Base-by-base conservation (phyloP, 2,888 invertebrate species). In the Seira sanloemensis region DNA sequence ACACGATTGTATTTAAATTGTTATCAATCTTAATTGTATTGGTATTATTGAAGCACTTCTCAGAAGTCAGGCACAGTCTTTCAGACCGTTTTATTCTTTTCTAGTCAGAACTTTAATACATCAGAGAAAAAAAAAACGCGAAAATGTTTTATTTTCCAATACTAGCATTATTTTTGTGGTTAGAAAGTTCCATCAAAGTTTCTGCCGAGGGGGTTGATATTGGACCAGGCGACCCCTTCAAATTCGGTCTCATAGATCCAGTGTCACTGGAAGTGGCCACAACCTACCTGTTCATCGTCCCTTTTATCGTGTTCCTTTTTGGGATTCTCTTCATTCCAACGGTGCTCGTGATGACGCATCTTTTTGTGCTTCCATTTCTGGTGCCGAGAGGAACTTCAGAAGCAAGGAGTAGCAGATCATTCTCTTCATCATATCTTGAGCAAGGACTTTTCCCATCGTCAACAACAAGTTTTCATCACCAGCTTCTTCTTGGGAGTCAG, bases 291-390 rank as follows among this genome's bases (percentile, higher is more conserved):
- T 82, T 86, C 21, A 78, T 88, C 7, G 67, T 84, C 12, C 88
- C 88, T 0, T 46, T 87, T 2, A 67, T 88, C 0, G 78, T 88
- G 1, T 84, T 87, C n/a, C 7, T 76, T 0, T 26, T 88, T 50
- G 87, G 86, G 18, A 46, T 87, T n/a, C 24, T 88, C 0, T 78
- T 78, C 0, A 84, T 88, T 5, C 88, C 88, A 9, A 67, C 71
- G 5, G 74, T 82, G 4, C 66, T 88, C 23, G 86, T 88, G 21
- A 73, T 88, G 2, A 19, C 85, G 2, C 84, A 82, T 58, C 74
- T 87, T 9, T 83, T 88, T 62, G 78, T 86, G 2, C 68, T 73
- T 4, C 88, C 88, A 9, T 74, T 87, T 24, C 37, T 87, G 37
- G 75, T 86, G 9, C 88, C 87, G 9, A 72, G 54, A 1, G 54